Conservation (phyloP, 1,140 invertebrate species). For the Drosophila teissieri region DNA sequence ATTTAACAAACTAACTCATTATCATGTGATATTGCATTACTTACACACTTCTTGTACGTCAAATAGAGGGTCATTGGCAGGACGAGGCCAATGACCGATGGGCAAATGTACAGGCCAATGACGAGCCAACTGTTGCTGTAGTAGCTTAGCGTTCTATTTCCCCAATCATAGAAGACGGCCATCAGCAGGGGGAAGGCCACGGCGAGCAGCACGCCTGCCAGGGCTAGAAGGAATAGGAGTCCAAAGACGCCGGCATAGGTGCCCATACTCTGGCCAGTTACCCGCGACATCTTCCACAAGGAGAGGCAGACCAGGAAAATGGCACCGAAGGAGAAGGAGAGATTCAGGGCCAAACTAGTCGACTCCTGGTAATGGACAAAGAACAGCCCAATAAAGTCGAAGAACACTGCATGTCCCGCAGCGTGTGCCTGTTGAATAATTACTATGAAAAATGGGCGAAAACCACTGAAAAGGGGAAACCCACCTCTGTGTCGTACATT, state of each 20-base stretch:
- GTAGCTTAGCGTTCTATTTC: constrained; percentile 88
- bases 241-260: constrained; percentile 22
- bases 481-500: constrained; percentile 85
- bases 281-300: constrained; percentile 63
- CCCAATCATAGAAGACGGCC: constrained; percentile 80
- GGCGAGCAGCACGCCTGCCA: constrained; percentile 88
- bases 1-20: neutral
- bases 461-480: neutral
- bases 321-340: constrained; percentile 85
- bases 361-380: constrained; percentile 87
- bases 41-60: constrained; percentile 86
- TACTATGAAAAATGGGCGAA: neutral
- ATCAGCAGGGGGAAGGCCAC: constrained; percentile 85
- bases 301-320: constrained; percentile 83
- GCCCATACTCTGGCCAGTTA: constrained; percentile 25
- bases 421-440: constrained; percentile 54
- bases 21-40: constrained; percentile 23
- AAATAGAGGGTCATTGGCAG: constrained; percentile 47
- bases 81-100: constrained; percentile 84
- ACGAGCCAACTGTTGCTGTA: constrained; percentile 88
- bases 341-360: constrained; percentile 86
- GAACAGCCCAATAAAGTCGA: constrained; percentile 91
- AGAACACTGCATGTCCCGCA: constrained; percentile 88
- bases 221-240: constrained; percentile 51
- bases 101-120: constrained; percentile 87